Percentiles rank a stretch among this genome's conserved stretches.
Evolutionary conservation across 1,140 invertebrate genomes (phyloP).

Genomic region (Caerostris darwini): DNA sequence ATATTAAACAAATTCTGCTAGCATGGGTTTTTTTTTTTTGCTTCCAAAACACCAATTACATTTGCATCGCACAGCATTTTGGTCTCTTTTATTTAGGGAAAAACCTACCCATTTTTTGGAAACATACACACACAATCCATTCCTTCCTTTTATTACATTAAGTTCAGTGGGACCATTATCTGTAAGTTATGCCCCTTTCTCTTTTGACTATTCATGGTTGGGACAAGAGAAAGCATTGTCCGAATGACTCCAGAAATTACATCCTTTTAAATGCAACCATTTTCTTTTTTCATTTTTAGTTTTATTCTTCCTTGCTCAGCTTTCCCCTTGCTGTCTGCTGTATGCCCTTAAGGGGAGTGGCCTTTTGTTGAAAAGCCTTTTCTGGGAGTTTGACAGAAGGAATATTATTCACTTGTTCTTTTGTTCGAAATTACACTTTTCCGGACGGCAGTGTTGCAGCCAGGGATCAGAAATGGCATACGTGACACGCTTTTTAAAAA

Average conservation of each 20-base stretch:
- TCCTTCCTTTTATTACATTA: slow-evolving; percentile 43
- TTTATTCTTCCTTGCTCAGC: slow-evolving; percentile 6
- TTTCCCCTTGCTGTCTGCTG: background rate
- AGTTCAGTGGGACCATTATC: slow-evolving; percentile 53
- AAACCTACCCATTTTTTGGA: background rate
- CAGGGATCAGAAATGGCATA: background rate
- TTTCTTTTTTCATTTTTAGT: background rate
- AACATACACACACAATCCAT: background rate
- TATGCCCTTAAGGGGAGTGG: slow-evolving; percentile 16
- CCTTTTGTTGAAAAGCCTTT: slow-evolving; percentile 43
- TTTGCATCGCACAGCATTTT: background rate
- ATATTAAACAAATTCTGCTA: no score
- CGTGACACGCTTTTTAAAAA: background rate
- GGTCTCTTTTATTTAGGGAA: background rate
- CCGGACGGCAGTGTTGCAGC: background rate
- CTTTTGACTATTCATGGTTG: slow-evolving; percentile 34
- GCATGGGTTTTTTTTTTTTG: no score
- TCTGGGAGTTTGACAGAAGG: slow-evolving; percentile 9
- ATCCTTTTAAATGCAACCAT: background rate
- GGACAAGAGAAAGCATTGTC: slow-evolving; percentile 31
- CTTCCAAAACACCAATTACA: background rate
- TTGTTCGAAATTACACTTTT: slow-evolving; percentile 49
- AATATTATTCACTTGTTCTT: slow-evolving; percentile 48
- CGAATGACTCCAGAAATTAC: slow-evolving; percentile 56
- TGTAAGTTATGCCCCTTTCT: slow-evolving; percentile 30